A percentile compares a stretch with the other conserved stretches of the same genome.
phyloP scores from a whole-genome alignment of 2,797 vertebrate species.

The Myripristis murdjan region DNA sequence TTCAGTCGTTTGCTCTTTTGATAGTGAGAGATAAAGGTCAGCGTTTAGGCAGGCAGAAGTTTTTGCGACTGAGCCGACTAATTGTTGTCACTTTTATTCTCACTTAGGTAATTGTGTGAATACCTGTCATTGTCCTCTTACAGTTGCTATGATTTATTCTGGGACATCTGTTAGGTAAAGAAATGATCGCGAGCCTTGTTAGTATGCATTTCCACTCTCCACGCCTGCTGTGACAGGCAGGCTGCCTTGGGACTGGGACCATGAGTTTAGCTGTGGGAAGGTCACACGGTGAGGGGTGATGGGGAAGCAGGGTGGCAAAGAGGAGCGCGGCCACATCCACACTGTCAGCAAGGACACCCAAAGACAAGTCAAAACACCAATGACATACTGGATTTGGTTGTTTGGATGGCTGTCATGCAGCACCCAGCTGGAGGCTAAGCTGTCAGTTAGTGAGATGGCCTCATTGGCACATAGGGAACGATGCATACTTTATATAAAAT shows the following conservation, averaged over 20 bases:
- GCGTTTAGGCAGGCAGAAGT: background rate
- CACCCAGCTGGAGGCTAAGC: conserved; percentile 8
- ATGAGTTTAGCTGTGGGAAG: conserved; percentile 71
- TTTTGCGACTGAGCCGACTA: background rate
- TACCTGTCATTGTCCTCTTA: conserved; percentile 9
- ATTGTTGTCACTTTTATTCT: background rate
- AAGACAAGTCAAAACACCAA: conserved; percentile 38
- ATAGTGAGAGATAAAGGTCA: conserved; percentile 5
- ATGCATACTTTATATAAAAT: conserved; percentile 1
- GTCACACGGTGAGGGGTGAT: conserved; percentile 68
- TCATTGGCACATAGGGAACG: background rate
- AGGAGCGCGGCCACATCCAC: conserved; percentile 32
- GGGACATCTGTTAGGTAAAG: conserved; percentile 26
- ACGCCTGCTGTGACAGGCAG: conserved; percentile 56
- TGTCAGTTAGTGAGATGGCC: background rate
- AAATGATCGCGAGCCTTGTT: conserved; percentile 63
- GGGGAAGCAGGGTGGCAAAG: conserved; percentile 28
- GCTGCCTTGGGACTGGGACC: conserved; percentile 64
- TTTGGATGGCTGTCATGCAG: conserved; percentile 20
- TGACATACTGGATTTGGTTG: conserved; percentile 14
- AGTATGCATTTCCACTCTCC: conserved; percentile 59
- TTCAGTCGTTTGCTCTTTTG: background rate
- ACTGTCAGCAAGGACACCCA: conserved; percentile 58
- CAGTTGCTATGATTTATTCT: conserved; percentile 20
- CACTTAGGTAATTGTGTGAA: background rate